phyloP scores from a whole-genome alignment of 2,797 vertebrate genomes.

The Paguma larvata region DNA sequence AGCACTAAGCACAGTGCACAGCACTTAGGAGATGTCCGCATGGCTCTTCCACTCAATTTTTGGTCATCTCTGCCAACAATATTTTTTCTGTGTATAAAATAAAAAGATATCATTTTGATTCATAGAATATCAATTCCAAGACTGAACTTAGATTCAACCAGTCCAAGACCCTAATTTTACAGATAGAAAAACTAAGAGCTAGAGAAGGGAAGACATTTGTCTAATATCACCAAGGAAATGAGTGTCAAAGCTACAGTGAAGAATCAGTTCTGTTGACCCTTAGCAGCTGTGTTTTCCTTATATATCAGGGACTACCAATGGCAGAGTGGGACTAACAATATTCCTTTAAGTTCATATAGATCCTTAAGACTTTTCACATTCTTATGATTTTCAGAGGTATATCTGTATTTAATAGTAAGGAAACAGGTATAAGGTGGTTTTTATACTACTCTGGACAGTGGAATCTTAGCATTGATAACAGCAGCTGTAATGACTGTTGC shows the following conservation, averaged over 20 bases:
- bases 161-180: neutral
- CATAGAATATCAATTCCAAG: conserved; percentile 17
- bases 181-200: neutral
- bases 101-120: neutral
- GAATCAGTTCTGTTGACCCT: neutral
- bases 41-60: neutral
- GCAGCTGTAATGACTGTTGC: neutral
- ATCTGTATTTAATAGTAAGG: neutral
- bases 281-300: neutral
- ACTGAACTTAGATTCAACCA: neutral
- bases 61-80: neutral
- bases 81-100: neutral
- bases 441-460: neutral
- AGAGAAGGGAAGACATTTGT: neutral
- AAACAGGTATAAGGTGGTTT: neutral
- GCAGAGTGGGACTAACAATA: too few species aligned
- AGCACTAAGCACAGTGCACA: neutral
- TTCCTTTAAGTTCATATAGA: neutral
- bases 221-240: neutral
- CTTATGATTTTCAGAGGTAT: neutral
- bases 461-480: neutral
- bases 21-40: neutral
- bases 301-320: neutral
- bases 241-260: neutral
- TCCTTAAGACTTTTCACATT: neutral